A percentile compares a stretch with the other conserved stretches of the same genome.
These are phyloP conservation scores for Conus canariensis DNA, from an alignment of 2,888 invertebrate species.

Conservation along the genomic window DNA sequence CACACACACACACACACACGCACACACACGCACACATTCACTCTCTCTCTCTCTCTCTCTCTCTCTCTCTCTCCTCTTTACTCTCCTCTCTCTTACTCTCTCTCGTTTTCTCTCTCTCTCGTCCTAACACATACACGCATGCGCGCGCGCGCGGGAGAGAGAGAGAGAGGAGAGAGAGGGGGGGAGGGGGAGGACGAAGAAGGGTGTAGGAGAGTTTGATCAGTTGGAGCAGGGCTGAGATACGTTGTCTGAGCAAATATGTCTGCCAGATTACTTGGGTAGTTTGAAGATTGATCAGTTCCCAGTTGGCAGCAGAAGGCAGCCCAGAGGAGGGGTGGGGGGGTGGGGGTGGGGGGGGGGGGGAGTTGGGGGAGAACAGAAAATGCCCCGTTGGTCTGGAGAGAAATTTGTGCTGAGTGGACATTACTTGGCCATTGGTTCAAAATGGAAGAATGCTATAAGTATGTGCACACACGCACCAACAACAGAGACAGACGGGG, in stretches of 20 bases:
- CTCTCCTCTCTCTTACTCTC: neutral
- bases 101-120: neutral
- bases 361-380: too few relatives aligned
- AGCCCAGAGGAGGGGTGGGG: too few relatives aligned
- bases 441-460: neutral
- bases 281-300: slow-evolving; percentile 11
- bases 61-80: neutral
- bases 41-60: neutral
- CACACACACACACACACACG: too few relatives aligned
- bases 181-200: neutral
- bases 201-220: neutral
- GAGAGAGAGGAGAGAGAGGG: neutral
- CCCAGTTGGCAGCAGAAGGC: neutral
- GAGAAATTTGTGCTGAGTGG: too few relatives aligned
- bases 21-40: too few relatives aligned
- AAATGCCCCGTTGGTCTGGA: too few relatives aligned
- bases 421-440: too few relatives aligned
- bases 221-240: neutral
- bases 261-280: neutral
- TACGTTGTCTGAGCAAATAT: slow-evolving; percentile 1
- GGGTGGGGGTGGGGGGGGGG: too few relatives aligned
- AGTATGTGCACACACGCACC: neutral
- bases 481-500: neutral
- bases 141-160: neutral
- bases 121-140: too few relatives aligned